These are phyloP conservation scores for Tinea trinotella DNA, from an alignment of 2,888 invertebrate species.

Conservation along the genomic window DNA sequence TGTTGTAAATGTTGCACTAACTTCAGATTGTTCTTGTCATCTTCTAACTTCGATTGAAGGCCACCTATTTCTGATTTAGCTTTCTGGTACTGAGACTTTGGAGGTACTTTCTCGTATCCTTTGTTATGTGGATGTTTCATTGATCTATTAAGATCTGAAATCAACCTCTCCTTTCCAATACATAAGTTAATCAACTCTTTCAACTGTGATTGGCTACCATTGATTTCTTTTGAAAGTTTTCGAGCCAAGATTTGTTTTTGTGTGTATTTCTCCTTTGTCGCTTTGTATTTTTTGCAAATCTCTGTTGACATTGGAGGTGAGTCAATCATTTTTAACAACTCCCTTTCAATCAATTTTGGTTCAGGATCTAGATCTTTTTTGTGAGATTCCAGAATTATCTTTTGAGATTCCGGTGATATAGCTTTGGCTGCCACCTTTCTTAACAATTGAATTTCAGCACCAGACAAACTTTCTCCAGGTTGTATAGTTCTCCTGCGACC, in stretches of 20 bases:
- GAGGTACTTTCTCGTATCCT: constrained; percentile 68
- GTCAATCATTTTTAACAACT: constrained; percentile 66
- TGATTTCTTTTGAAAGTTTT: constrained; percentile 73
- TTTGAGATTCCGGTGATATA: constrained; percentile 65
- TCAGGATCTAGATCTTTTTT: constrained; percentile 70
- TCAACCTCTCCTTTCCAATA: constrained; percentile 78
- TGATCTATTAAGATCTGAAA: constrained; percentile 74
- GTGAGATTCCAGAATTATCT: constrained; percentile 69
- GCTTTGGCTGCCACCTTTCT: constrained; percentile 74
- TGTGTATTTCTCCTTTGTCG: constrained; percentile 63
- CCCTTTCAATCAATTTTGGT: constrained; percentile 66
- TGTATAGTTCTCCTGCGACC: constrained; percentile 73
- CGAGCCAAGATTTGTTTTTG: constrained; percentile 62
- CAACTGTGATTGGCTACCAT: constrained; percentile 77
- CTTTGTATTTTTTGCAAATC: constrained; percentile 67
- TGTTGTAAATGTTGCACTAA: constrained; percentile 45
- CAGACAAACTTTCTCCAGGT: constrained; percentile 74
- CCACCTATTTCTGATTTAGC: constrained; percentile 69
- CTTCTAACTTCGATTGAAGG: constrained; percentile 71
- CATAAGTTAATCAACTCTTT: constrained; percentile 80
- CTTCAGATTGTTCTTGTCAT: constrained; percentile 66
- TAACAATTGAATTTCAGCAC: constrained; percentile 70
- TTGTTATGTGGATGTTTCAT: constrained; percentile 26
- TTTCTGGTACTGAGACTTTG: constrained; percentile 74
- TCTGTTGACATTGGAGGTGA: constrained; percentile 64